These are phyloP conservation scores for Sakesphorus luctuosus DNA, from an alignment of 2,113 vertebrate species.

Conservation along the genomic window DNA sequence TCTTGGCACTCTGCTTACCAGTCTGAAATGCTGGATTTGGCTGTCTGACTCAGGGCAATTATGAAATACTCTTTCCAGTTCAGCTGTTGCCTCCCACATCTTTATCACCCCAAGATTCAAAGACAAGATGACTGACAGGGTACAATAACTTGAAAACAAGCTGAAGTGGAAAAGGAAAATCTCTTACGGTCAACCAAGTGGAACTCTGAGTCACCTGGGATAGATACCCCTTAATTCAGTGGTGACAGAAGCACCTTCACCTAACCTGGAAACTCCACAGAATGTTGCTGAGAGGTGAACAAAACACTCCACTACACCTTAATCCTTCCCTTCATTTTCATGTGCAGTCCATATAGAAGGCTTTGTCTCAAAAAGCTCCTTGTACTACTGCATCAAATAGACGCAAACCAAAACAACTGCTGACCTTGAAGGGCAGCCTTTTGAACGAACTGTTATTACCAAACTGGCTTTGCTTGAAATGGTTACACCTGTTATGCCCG, in stretches of 20 bases:
- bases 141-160: background rate
- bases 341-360: background rate
- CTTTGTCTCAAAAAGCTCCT: background rate
- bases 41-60: constrained; percentile 66
- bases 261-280: background rate
- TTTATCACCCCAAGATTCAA: constrained; percentile 45
- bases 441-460: background rate
- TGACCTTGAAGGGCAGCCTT: background rate
- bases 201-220: background rate
- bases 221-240: background rate
- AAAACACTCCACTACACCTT: background rate
- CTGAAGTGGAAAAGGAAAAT: constrained; percentile 23
- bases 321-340: background rate
- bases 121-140: constrained; percentile 42
- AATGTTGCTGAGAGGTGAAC: background rate
- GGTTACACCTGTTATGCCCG: background rate
- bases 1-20: constrained; percentile 32
- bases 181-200: background rate
- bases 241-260: background rate
- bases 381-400: background rate
- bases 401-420: background rate
- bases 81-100: constrained; percentile 60
- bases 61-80: constrained; percentile 59
- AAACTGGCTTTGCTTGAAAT: background rate
- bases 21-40: constrained; percentile 55